Conservation (phyloP, 2,113 vertebrate genomes). For the Lampris megalopsis region DNA sequence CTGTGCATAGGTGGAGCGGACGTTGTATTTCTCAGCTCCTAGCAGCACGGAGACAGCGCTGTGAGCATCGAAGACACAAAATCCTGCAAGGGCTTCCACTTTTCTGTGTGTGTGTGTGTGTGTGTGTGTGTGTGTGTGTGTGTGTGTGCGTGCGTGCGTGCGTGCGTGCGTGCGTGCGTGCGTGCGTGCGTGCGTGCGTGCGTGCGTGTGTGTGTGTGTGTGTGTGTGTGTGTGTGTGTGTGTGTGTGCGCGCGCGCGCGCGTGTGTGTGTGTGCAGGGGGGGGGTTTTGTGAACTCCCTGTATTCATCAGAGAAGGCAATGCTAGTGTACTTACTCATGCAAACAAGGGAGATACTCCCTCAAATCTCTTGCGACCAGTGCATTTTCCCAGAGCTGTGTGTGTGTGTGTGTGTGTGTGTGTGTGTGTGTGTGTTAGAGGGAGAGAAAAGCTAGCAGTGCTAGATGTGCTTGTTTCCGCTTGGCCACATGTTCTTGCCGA, state of each 20-base stretch:
- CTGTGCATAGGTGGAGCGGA: slow-evolving; percentile 28
- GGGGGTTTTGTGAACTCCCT: not conserved
- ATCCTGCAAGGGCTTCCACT: not conserved
- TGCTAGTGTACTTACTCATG: slow-evolving; percentile 23
- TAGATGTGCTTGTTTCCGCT: slow-evolving; percentile 68
- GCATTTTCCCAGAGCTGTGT: slow-evolving; percentile 26
- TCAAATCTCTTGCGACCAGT: slow-evolving; percentile 28
- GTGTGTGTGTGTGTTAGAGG: not conserved
- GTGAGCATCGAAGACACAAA: slow-evolving; percentile 9
- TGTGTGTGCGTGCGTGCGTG: not conserved
- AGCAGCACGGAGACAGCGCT: slow-evolving; percentile 1
- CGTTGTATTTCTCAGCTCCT: slow-evolving; percentile 1
- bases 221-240: too few species aligned
- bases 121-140: not conserved
- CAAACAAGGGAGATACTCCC: slow-evolving; percentile 28
- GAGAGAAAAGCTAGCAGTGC: slow-evolving; percentile 49
- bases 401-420: not conserved
- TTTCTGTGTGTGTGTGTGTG: not conserved
- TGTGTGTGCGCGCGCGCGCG: not conserved
- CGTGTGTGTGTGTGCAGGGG: not conserved
- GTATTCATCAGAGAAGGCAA: not conserved
- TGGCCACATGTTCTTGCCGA: slow-evolving; percentile 67
- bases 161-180: not conserved
- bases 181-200: not conserved
- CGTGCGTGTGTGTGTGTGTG: slow-evolving; percentile 5